Conservation (phyloP, 2,888 invertebrate genomes). For the Xestia ashworthii region DNA sequence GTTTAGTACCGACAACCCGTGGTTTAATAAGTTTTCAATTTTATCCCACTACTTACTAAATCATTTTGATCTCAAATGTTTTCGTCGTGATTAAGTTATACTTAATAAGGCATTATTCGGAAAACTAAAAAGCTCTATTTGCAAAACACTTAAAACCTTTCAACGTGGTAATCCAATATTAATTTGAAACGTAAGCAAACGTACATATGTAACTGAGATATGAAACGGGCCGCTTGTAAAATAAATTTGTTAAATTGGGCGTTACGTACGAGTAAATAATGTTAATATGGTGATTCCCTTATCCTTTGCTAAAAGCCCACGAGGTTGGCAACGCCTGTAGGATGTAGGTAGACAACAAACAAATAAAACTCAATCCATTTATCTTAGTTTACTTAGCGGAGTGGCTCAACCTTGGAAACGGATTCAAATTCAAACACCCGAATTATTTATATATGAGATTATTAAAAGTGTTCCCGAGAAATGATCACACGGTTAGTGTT, state of each 20-base stretch:
- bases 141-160: slow-evolving; percentile 33
- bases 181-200: slow-evolving; percentile 29
- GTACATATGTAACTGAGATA: slow-evolving; percentile 18
- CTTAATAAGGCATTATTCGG: background rate
- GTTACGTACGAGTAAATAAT: slow-evolving; percentile 46
- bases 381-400: slow-evolving; percentile 79
- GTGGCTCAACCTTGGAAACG: slow-evolving; percentile 77
- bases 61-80: background rate
- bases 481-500: slow-evolving; percentile 29
- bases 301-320: slow-evolving; percentile 69
- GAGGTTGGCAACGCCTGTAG: slow-evolving; percentile 65
- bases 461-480: slow-evolving; percentile 52
- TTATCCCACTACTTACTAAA: background rate
- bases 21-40: slow-evolving; percentile 12
- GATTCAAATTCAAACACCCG: slow-evolving; percentile 53
- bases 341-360: slow-evolving; percentile 67
- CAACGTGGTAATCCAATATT: slow-evolving; percentile 20
- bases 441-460: slow-evolving; percentile 56
- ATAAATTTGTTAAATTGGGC: no score
- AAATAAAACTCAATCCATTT: slow-evolving; percentile 74
- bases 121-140: slow-evolving; percentile 7
- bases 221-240: slow-evolving; percentile 29
- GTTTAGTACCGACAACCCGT: background rate
- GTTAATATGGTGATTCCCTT: slow-evolving; percentile 53
- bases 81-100: background rate